Base-by-base conservation (phyloP, 1,140 invertebrate species). In the Ruditapes philippinarum region DNA sequence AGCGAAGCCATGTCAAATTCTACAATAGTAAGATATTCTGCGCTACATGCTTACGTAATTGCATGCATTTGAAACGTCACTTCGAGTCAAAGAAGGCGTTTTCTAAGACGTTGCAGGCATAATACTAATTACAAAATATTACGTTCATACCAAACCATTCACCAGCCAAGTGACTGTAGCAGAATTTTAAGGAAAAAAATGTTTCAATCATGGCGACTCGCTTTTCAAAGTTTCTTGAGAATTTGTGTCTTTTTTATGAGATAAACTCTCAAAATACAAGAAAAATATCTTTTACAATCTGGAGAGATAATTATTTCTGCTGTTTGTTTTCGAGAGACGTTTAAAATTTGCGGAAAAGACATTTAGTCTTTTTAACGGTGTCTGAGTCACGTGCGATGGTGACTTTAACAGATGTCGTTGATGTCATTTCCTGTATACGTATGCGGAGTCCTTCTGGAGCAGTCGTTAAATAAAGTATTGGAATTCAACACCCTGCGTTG, bases 321-420 rank as follows among this genome's bases (percentile, higher is more conserved):
- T 38, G 65, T 70, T 70, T 70, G 49, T 78, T 49, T 78, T 78
- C 74, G 4, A 78, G 74, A 31, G 45, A 19, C 74, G 74, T 78
- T 78, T 78, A 57, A 78, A 78, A 49, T 78, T 78, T 78, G 28
- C 42, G 74, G 74, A 78, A 78, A 78, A 78, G 51, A 78, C 74
- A 78, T 78, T 49, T 78, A 78, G 74, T 51, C 42, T 49, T 51
- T 74, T 74, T 49, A 78, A 49, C 74, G 42, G 74, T 49, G 74
- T 78, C 31, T 51, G 42, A 78, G 74, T 78, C 74, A 78, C 74
- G 74, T 78, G 74, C 28, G 42, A 12, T 49, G 25, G 25, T 36
- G 74, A 51, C 74, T 78, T 78, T 78, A 78, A 62, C 79, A 81
- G 79, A 62, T 81, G 79, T 65, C 79, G 25, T 54, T 81, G 79